Base-by-base conservation (phyloP, 2,113 vertebrate genomes). In the Ranitomeya imitator region DNA sequence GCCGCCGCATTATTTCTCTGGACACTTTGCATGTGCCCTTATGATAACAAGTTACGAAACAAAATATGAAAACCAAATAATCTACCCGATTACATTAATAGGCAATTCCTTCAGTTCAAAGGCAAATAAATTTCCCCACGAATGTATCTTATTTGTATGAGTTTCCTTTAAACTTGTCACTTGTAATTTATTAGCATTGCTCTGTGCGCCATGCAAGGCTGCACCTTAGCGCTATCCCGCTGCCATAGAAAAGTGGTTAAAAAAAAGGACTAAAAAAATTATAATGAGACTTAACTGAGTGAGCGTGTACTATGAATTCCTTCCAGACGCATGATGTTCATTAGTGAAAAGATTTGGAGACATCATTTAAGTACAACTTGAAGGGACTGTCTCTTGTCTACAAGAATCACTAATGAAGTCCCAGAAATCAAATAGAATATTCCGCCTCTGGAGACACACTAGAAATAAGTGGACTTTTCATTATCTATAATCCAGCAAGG, bases 311-410 rank as follows among this genome's bases (percentile, higher is more conserved):
- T 60, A 76, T 65, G 80, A 8, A 85, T 90, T 0, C n/a, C 90
- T 92, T 88, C 61, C 83, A 89, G 88, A 91, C 73, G 52, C 26
- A 7, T 63, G 69, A 51, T 89, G 63, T 0, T 90, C 69, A 85
- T 69, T 67, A 85, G 73, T 54, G 88, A 57, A 85, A 89, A 61
- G 13, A 85, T 90, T 90, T 91, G 80, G 89, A 91, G 89, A 71
- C 55, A 7, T 54, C 79, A 31, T 88, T 90, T 91, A 89, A 91
- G 89, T 82, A n/a, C 37, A 79, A 71, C 57, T 90, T 89, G 88
- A 89, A 88, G 91, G 89, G 83, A 86, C 76, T 21, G 54, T 83
- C 60, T 79, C 89, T 90, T 87, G 80, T 84, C 73, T 86, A 84
- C 61, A 86, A 86, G 76, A 87, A 87, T 85, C 74, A 79, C 65